Evolutionary conservation across 2,888 invertebrate genomes (phyloP).

Genomic region (Rhimphoctona megacephalus): DNA sequence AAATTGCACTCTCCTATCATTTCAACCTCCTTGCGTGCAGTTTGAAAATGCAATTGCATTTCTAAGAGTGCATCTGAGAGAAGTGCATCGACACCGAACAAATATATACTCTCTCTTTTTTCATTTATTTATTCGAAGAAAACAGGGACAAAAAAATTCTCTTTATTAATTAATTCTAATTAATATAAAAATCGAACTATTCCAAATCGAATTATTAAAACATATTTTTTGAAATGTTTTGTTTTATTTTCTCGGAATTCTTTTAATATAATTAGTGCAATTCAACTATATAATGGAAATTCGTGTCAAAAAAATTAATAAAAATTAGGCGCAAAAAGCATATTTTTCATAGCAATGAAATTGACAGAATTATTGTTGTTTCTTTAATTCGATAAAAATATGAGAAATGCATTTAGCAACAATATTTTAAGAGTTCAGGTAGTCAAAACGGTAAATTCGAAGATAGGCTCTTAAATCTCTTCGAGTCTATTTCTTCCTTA

Average conservation of each 20-base stretch:
- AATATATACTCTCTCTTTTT: not conserved
- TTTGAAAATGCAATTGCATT: slow-evolving; percentile 37
- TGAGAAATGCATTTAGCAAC: not conserved
- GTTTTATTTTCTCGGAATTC: too few relatives aligned
- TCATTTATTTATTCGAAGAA: not conserved
- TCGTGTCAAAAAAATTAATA: too few relatives aligned
- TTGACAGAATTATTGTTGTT: not conserved
- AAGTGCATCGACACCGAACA: not conserved
- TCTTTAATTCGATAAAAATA: not conserved
- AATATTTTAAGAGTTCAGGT: not conserved
- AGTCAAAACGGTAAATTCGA: slow-evolving; percentile 23
- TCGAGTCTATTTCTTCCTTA: slow-evolving; percentile 13
- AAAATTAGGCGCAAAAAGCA: too few relatives aligned
- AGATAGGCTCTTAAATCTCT: slow-evolving; percentile 21
- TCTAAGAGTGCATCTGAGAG: slow-evolving; percentile 5
- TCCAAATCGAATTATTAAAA: not conserved
- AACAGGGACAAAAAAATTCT: not conserved
- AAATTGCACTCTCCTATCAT: slow-evolving; percentile 25
- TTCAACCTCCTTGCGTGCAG: not conserved
- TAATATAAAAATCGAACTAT: too few relatives aligned
- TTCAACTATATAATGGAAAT: too few relatives aligned
- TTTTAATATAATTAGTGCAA: too few relatives aligned
- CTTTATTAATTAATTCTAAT: too few relatives aligned
- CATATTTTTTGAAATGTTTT: too few relatives aligned
- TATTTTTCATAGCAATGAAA: too few relatives aligned